phyloP scores from a whole-genome alignment of 2,113 vertebrate genomes.

The Mustela nigripes region DNA sequence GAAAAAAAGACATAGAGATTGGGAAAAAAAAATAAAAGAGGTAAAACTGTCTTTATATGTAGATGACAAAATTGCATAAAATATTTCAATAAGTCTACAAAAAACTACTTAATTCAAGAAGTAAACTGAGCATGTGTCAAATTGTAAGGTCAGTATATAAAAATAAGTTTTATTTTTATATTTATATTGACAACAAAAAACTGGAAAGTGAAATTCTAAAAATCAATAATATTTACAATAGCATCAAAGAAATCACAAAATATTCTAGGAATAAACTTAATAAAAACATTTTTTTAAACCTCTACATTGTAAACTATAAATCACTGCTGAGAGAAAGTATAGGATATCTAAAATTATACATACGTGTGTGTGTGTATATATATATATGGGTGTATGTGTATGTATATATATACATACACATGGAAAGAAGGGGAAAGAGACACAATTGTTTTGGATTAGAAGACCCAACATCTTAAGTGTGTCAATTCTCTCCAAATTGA shows the following conservation, averaged over 20 bases:
- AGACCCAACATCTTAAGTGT: background rate
- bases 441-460: background rate
- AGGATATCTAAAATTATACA: background rate
- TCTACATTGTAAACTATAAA: background rate
- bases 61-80: background rate
- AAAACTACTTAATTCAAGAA: background rate
- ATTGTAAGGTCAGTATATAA: background rate
- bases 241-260: background rate
- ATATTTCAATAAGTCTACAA: conserved; percentile 26
- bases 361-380: background rate
- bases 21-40: background rate
- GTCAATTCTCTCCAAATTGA: background rate
- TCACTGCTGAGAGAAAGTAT: background rate
- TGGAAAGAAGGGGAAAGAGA: background rate
- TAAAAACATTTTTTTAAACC: background rate
- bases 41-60: background rate
- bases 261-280: background rate
- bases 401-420: background rate
- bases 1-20: background rate
- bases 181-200: background rate
- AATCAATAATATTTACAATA: background rate
- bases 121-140: background rate
- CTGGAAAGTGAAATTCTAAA: background rate
- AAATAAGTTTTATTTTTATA: background rate
- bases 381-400: no score